Percentiles rank a stretch among this genome's conserved stretches.
phyloP scores from a whole-genome alignment of 37 sponge, comb jelly and placozoan species.

The Petrosia ficiformis region DNA sequence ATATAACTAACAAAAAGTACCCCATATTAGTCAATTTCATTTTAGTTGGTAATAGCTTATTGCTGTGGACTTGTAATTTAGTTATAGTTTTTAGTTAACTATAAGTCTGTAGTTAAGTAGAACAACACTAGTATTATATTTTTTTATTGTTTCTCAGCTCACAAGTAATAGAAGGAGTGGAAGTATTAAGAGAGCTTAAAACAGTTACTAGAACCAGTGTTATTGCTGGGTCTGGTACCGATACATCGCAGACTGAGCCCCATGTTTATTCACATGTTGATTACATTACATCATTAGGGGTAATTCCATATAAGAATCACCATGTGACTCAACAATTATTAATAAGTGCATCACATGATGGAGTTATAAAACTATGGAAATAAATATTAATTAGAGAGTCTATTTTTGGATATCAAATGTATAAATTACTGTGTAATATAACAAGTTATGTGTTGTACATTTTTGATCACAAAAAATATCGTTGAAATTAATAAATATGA shows the following conservation, averaged over 20 bases:
- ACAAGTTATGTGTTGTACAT: too few relatives aligned
- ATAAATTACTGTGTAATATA: too few relatives aligned
- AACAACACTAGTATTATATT: too few relatives aligned
- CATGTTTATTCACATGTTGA: constrained; percentile 64
- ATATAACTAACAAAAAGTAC: too few relatives aligned
- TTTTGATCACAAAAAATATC: too few relatives aligned
- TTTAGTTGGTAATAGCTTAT: background rate
- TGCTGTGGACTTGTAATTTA: too few relatives aligned
- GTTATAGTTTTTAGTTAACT: too few relatives aligned
- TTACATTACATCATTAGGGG: constrained; percentile 75
- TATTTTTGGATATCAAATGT: too few relatives aligned
- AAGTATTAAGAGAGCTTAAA: constrained; percentile 50
- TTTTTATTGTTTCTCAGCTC: constrained; percentile 15
- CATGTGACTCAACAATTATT: constrained; percentile 44
- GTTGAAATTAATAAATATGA: too few relatives aligned
- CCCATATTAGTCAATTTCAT: background rate
- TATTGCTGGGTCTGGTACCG: background rate
- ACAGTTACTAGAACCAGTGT: background rate
- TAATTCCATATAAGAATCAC: constrained; percentile 54
- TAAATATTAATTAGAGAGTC: too few relatives aligned
- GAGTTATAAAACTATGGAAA: constrained; percentile 80
- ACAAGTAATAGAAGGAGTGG: constrained; percentile 66
- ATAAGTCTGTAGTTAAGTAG: too few relatives aligned
- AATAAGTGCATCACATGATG: constrained; percentile 69
- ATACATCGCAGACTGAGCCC: constrained; percentile 4